Evolutionary conservation across 2,113 vertebrate species (phyloP), one percentile per base, ranked within the genome.

Genomic region (Xenus cinereus): DNA sequence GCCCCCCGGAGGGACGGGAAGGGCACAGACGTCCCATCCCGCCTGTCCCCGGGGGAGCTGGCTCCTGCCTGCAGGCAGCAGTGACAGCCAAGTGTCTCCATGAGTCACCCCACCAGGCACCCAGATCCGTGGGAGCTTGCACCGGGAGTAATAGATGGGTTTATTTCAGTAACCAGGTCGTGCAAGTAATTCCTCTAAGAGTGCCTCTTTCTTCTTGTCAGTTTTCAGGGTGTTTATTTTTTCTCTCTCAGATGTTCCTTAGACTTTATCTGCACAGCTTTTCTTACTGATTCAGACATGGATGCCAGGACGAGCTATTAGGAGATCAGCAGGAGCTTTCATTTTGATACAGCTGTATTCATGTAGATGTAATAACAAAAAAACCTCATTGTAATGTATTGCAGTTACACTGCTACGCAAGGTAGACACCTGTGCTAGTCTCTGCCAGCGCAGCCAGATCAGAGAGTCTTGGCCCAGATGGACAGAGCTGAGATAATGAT

Each of bases 1-100:
- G 43, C 22, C 0, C 75, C 28, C 50, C 1, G 0, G 21, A 41
- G 28, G 24, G 56, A 39, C 0, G 3, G 35, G 14, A 69, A 45
- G 35, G 45, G 21, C 60, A 64, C 73, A 45, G 53, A 51, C 0
- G 0, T 64, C 24, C 69, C 6, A 3, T 24, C n/a, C 43, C 3
- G 1, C 12, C 19, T 30, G 33, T 69, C 39, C 50, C 9, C 2
- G 2, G 30, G 19, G 23, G 20, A 89, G 30, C 16, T 66, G 48
- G 48, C 57, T 82, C 9, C 4, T 41, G 21, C 18, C 46, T 64
- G 63, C 43, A 68, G 74, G 51, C 66, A 72, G 78, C 82, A 67
- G 45, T 8, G 54, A 30, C 50, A 73, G 14, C 45, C 43, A 20
- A 2, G 6, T 28, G 33, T 48, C 72, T 74, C 68, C 32, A 3